A percentile compares a stretch with the other conserved stretches of the same genome.
Conservation (phyloP, 2,888 invertebrate genomes). For the Clepsis dumicolana region DNA sequence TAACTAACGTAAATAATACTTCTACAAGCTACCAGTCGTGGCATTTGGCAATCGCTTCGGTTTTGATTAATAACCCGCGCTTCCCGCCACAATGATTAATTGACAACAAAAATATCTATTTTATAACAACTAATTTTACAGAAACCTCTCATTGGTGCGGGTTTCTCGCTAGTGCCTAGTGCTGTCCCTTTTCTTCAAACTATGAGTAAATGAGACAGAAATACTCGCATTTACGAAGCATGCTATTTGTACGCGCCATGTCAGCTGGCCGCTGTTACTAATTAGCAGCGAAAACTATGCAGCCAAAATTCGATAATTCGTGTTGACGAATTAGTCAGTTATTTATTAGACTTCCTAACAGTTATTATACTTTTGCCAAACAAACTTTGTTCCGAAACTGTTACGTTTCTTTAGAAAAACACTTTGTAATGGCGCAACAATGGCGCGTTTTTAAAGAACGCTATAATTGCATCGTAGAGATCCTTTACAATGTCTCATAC, state of each 20-base stretch:
- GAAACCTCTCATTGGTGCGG: slow-evolving; percentile 48
- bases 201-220: not conserved
- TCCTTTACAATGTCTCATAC: not conserved
- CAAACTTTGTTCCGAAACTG: not conserved
- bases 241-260: slow-evolving; percentile 31
- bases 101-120: slow-evolving; percentile 73
- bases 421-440: not conserved
- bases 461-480: slow-evolving; percentile 14
- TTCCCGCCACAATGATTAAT: slow-evolving; percentile 72
- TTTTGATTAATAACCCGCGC: slow-evolving; percentile 66
- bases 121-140: slow-evolving; percentile 48
- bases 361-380: not conserved
- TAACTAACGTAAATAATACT: slow-evolving; percentile 67
- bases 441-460: not conserved
- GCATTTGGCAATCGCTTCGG: slow-evolving; percentile 75
- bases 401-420: not conserved
- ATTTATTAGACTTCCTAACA: slow-evolving; percentile 6
- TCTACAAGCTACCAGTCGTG: slow-evolving; percentile 74
- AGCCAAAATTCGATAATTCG: slow-evolving; percentile 21
- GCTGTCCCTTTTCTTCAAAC: not conserved
- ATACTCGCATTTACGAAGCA: slow-evolving; percentile 9
- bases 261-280: slow-evolving; percentile 20
- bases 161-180: not conserved
- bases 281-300: slow-evolving; percentile 22
- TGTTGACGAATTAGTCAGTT: not conserved